Base-by-base conservation (phyloP, 2,797 vertebrate species). In the Thunnus albacares region DNA sequence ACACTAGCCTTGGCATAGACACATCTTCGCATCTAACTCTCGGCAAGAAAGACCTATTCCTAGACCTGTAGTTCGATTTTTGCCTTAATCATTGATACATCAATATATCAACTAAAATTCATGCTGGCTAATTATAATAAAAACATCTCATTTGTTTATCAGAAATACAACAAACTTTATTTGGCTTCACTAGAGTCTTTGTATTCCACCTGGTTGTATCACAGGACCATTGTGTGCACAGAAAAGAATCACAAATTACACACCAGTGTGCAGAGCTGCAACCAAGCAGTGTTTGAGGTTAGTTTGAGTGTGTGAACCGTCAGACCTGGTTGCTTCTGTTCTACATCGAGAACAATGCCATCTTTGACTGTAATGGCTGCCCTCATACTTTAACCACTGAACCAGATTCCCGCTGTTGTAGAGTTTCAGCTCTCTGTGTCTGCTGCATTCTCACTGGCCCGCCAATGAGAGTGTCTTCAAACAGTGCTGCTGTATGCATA, bases 391-490 rank as follows among this genome's bases (percentile, higher is more conserved):
- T 58, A 74, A 81, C 79, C 81, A 71, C 53, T 86, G 64, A 75
- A 67, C 52, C 83, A 56, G 62, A 80, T 82, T 87, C 87, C 74
- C 33, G 22, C 8, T 41, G 33, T 52, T 47, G 51, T 45, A 45
- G 56, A 75, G 22, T 63, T 74, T 65, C 9, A 13, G 56, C 53
- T 77, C 72, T 55, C 55, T 26, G 35, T 72, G 58, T 65, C 61
- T 22, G 2, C 64, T 9, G 66, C 14, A 4, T 85, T 93, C 81
- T 89, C 92, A 83, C 76, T 28, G 18, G 22, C 18, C 47, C 12
- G 85, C 61, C 87, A 87, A 92, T 80, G 84, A 80, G 62, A 71
- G 74, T 17, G 75, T 94, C 90, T 83, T 87, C 82, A 93, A 93
- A 93, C 89, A 82, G 45, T 1, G 64, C 62, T 18, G 77, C 56